Base-by-base conservation (phyloP, 1,140 invertebrate genomes). In the Heliconius eleuchia region DNA sequence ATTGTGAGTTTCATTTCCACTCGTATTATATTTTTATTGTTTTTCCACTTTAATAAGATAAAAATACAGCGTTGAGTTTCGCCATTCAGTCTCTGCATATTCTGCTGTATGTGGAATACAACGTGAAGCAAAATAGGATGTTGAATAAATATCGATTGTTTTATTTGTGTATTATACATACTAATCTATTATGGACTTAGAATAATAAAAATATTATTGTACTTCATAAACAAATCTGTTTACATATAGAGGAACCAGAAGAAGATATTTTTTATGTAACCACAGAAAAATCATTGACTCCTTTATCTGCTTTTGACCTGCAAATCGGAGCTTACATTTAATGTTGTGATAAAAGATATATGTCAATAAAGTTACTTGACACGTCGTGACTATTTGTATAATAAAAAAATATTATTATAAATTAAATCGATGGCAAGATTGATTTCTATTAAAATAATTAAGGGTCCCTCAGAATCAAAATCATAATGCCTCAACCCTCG, bases 281-380 rank as follows among this genome's bases (percentile, higher is more conserved):
- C 57, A 13, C 1, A 79, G 55, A 74, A 73, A 79, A 77, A 70
- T 73, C 77, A 74, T 78, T 74, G 77, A 78, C 77, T 50, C 34
- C 30, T 72, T 79, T 79, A 79, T 79, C 77, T 23, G 30, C 39
- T 11, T n/a, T 18, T 74, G 77, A 79, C 77, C 77, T 46, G 76
- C 39, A 46, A 23, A 66, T 79, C 27, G 8, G 8, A 23, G 37
- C 57, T 66, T 11, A 79, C 79, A 77, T 77, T 79, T 76, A 80
- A 78, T 80, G 27, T 81, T 76, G 37, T 42, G 76, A 80, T 78
- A 81, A 79, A 73, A 73, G 66, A 78, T 74, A 74, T 74, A 60
- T 78, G 72, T 79, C 77, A 79, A 79, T 79, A 79, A 74, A 46
- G 57, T 57, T 46, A 76, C 71, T 55, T 18, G 39, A 16, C 34